Conservation (phyloP, 2,797 vertebrate genomes). For the Silurus lanzhouensis region DNA sequence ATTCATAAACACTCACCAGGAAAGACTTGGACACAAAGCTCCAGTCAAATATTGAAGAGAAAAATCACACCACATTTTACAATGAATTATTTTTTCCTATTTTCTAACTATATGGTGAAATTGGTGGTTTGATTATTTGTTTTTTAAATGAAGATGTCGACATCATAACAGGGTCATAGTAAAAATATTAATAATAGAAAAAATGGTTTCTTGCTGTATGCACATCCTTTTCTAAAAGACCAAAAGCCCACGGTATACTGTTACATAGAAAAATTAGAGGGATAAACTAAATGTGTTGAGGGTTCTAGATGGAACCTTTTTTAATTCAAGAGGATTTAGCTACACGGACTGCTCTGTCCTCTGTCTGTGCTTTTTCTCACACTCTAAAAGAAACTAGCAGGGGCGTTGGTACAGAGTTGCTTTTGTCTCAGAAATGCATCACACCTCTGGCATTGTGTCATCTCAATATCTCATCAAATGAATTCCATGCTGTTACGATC, state of each 20-base stretch:
- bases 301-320: not conserved
- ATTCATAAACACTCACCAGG: constrained; percentile 57
- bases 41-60: constrained; percentile 40
- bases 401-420: not conserved
- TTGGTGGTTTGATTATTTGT: not conserved
- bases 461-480: not conserved
- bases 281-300: not conserved
- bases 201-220: not conserved
- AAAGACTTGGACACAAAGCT: constrained; percentile 46
- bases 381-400: not conserved
- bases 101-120: constrained; percentile 11
- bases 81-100: constrained; percentile 46
- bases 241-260: not conserved
- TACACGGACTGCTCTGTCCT: not conserved
- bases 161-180: not conserved
- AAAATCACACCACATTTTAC: constrained; percentile 43
- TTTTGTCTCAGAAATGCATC: not conserved
- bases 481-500: not conserved
- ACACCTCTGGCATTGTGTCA: not conserved
- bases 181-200: not conserved
- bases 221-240: not conserved
- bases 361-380: not conserved
- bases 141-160: not conserved
- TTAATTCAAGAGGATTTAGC: not conserved
- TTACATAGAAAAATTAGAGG: not conserved